Conservation (phyloP, 1,140 invertebrate species). For the Aphidius gifuensis region DNA sequence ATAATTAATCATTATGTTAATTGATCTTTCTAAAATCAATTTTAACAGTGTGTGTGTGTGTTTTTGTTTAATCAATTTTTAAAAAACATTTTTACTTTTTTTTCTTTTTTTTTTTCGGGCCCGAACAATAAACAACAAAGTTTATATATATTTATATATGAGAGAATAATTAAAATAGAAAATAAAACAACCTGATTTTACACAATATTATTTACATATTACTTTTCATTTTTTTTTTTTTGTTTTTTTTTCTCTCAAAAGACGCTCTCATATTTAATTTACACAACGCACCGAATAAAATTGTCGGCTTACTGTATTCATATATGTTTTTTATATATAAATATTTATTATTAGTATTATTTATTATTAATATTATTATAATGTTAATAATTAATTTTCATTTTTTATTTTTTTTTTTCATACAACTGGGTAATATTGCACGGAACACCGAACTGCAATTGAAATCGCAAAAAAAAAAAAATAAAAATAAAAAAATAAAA, state of each 20-base stretch:
- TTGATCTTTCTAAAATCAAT: not conserved
- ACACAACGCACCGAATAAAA: conserved; percentile 10
- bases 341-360: no score
- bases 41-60: conserved; percentile 9
- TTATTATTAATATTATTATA: not conserved
- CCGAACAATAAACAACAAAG: conserved; percentile 26
- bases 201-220: conserved; percentile 41
- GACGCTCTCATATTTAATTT: conserved; percentile 10
- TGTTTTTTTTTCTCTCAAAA: conserved; percentile 3
- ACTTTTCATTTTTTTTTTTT: conserved; percentile 1
- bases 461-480: conserved; percentile 4
- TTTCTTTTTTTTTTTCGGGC: conserved; percentile 28
- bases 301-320: not conserved
- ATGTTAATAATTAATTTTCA: conserved; percentile 3
- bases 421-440: conserved; percentile 20
- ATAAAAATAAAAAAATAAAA: conserved; percentile 1
- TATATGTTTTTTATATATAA: not conserved
- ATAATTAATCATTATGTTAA: no score
- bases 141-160: conserved; percentile 17
- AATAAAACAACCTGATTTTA: conserved; percentile 35
- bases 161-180: conserved; percentile 11
- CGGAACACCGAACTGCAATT: conserved; percentile 17
- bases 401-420: conserved; percentile 12
- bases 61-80: conserved; percentile 16
- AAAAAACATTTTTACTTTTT: conserved; percentile 23